A percentile compares a stretch with the other conserved stretches of the same genome.
Evolutionary conservation across 2,888 invertebrate species (phyloP).

Genomic region (Sinhomidia bicolor): DNA sequence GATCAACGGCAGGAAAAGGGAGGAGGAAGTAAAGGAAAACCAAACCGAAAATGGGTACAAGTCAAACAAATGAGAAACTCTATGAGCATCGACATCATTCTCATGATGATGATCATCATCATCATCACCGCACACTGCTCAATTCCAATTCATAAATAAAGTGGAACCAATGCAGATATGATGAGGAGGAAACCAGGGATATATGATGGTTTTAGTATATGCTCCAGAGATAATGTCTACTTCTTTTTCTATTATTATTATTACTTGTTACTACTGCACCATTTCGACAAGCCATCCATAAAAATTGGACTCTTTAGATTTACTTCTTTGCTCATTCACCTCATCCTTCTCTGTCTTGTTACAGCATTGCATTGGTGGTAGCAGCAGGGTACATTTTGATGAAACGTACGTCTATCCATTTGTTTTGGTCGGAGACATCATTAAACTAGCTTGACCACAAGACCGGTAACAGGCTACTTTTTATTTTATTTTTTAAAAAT

Average conservation of each 20-base stretch:
- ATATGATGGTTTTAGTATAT: background rate
- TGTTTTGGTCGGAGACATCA: constrained; percentile 13
- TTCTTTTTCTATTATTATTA: too few species aligned
- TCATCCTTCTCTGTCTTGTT: constrained; percentile 67
- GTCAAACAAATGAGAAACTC: constrained; percentile 15
- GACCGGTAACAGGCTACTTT: background rate
- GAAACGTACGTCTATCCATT: background rate
- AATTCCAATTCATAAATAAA: constrained; percentile 66
- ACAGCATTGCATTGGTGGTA: background rate
- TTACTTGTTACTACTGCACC: too few species aligned
- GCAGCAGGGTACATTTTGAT: too few species aligned
- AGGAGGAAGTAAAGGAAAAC: constrained; percentile 15
- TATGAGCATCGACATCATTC: background rate
- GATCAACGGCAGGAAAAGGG: constrained; percentile 45
- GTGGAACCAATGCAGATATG: constrained; percentile 8
- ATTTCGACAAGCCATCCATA: background rate
- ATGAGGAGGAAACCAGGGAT: constrained; percentile 13
- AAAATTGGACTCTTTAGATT: background rate
- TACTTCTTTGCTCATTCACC: background rate
- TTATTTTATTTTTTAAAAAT: background rate
- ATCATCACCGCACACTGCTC: constrained; percentile 38
- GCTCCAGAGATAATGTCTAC: background rate
- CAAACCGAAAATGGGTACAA: constrained; percentile 27
- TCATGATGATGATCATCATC: too few species aligned
- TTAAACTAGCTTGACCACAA: constrained; percentile 59